These are phyloP conservation scores for Anableps anableps DNA, from an alignment of 2,797 vertebrate genomes.

Conservation along the genomic window DNA sequence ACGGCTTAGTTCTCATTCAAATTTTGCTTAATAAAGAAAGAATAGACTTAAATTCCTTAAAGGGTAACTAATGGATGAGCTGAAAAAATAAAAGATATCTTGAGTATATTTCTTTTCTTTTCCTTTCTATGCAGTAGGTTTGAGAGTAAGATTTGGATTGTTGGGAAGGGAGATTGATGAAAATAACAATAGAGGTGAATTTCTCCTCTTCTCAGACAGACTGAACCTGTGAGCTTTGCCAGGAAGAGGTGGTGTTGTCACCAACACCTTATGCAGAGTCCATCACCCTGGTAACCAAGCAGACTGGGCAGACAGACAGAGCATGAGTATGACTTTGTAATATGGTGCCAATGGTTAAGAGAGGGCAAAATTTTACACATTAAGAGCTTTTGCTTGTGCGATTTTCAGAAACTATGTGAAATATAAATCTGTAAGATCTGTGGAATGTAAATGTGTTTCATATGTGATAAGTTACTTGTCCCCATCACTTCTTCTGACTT, in stretches of 20 bases:
- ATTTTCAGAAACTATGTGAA: not conserved
- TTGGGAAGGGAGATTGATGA: not conserved
- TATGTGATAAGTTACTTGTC: no score
- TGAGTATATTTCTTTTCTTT: not conserved
- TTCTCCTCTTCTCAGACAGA: not conserved
- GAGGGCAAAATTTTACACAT: not conserved
- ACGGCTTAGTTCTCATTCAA: not conserved
- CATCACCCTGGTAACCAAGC: slow-evolving; percentile 17
- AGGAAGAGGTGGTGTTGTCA: slow-evolving; percentile 3
- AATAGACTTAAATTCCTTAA: not conserved
- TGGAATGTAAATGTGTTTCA: not conserved
- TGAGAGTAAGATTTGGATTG: not conserved
- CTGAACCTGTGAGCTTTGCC: not conserved
- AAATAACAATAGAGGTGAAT: not conserved
- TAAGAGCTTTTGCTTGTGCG: not conserved
- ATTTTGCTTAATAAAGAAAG: not conserved
- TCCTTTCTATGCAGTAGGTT: not conserved
- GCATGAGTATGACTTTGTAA: not conserved
- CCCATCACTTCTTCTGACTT: not conserved
- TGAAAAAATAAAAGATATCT: not conserved
- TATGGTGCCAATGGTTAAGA: not conserved
- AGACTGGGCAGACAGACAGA: not conserved
- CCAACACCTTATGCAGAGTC: slow-evolving; percentile 8
- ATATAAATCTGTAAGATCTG: not conserved
- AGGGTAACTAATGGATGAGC: not conserved